Evolutionary conservation across 2,797 vertebrate genomes (phyloP), one percentile per base, ranked within the genome.

Genomic region (Philypnodon macrostomus): DNA sequence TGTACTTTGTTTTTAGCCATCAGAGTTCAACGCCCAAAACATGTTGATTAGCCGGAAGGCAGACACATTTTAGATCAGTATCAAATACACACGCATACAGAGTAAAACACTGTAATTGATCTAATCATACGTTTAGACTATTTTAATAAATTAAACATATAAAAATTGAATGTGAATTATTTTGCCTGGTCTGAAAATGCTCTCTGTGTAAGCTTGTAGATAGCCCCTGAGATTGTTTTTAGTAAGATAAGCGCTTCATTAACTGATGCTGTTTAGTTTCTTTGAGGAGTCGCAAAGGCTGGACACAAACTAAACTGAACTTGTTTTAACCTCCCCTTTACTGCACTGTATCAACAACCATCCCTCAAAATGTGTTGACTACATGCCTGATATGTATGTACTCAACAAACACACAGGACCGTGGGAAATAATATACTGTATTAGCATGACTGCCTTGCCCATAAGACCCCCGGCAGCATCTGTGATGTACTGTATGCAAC

Each of bases 21-120:
- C 6, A 23, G 2, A 26, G 6, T 13, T 34, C 56, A 65, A 69
- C 63, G 45, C 74, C 70, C 76, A 63, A 56, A 74, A 59, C 55
- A 46, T 42, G 23, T 24, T 49, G 51, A 79, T 55, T 47, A 13
- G 26, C 58, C 58, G 67, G 58, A 71, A 58, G 18, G 26, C 49
- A 32, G 14, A 24, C 23, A 30, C 11, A 24, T 16, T 17, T 34
- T 8, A 19, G 50, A 56, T 53, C 29, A 16, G n/a, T 50, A 53
- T 57, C 51, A 8, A 33, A 36, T 33, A 35, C 27, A 62, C 39
- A 40, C 40, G 32, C 19, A 44, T 37, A 21, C 31, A 62, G 37
- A 53, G 21, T 46, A 12, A 34, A 37, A 56, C 19, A 27, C 40
- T 45, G 3, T 29, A 33, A 53, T 34, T 9, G 9, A 4, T 40